A percentile compares a stretch with the other conserved stretches of the same genome.
Evolutionary conservation across 2,888 invertebrate species (phyloP).

Genomic region (Agrochola litura): DNA sequence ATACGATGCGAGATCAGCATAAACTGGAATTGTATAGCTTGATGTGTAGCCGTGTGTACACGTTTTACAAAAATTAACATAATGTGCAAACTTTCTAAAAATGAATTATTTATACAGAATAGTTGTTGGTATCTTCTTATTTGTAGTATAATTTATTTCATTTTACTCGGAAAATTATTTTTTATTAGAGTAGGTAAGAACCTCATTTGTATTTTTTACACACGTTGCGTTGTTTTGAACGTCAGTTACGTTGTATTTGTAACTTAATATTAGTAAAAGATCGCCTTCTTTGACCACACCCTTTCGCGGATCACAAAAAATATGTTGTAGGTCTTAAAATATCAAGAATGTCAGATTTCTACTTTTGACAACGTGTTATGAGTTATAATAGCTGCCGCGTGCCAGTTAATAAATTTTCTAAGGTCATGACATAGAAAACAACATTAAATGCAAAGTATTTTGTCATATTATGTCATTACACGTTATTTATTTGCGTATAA

Average conservation of each 20-base stretch:
- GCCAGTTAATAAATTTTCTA: constrained; percentile 18
- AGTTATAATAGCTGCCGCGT: constrained; percentile 2
- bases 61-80: not conserved
- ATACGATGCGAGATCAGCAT: no score
- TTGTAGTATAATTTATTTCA: not conserved
- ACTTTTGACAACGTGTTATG: not conserved
- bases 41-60: no score
- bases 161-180: not conserved
- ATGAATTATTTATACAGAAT: not conserved
- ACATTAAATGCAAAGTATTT: constrained; percentile 16
- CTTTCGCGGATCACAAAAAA: not conserved
- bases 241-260: not conserved
- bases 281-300: constrained; percentile 2
- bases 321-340: not conserved
- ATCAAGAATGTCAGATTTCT: constrained; percentile 9
- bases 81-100: no score
- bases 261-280: not conserved
- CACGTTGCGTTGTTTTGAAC: constrained; percentile 8
- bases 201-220: not conserved
- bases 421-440: constrained; percentile 36
- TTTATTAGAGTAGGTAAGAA: not conserved
- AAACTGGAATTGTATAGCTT: no score
- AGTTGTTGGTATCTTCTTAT: no score
- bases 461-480: constrained; percentile 12
- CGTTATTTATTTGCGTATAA: not conserved